phyloP scores from a whole-genome alignment of 2,113 vertebrate species.

The Alectura lathami region DNA sequence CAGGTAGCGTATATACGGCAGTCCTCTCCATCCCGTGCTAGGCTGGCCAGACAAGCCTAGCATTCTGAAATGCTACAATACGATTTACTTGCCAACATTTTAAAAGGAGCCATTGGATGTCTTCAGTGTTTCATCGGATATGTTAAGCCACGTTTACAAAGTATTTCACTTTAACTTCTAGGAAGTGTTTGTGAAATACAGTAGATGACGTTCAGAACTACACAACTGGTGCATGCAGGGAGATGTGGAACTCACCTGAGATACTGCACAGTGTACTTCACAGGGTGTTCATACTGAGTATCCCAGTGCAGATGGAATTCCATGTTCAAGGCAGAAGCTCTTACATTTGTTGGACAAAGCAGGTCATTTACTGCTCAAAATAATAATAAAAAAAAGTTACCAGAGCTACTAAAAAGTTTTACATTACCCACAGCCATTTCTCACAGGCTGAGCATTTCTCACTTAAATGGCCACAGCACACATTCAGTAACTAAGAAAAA shows the following conservation, averaged over 20 bases:
- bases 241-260: constrained; percentile 54
- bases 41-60: background rate
- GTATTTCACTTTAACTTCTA: background rate
- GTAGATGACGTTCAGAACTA: fast-evolving
- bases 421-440: background rate
- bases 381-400: background rate
- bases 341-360: constrained; percentile 55
- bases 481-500: background rate
- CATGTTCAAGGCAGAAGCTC: background rate
- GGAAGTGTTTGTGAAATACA: background rate
- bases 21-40: background rate
- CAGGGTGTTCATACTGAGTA: background rate
- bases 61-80: background rate
- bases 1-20: background rate
- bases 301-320: constrained; percentile 63
- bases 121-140: background rate
- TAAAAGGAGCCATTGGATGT: background rate
- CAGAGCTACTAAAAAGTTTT: background rate
- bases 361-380: constrained; percentile 28
- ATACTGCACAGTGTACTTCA: constrained; percentile 70
- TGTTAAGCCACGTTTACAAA: background rate
- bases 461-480: background rate
- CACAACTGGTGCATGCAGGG: background rate
- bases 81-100: background rate
- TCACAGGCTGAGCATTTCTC: background rate